A percentile compares a stretch with the other conserved stretches of the same genome.
Evolutionary conservation across 2,113 vertebrate genomes (phyloP).

Genomic region (Empidonax alnorum): DNA sequence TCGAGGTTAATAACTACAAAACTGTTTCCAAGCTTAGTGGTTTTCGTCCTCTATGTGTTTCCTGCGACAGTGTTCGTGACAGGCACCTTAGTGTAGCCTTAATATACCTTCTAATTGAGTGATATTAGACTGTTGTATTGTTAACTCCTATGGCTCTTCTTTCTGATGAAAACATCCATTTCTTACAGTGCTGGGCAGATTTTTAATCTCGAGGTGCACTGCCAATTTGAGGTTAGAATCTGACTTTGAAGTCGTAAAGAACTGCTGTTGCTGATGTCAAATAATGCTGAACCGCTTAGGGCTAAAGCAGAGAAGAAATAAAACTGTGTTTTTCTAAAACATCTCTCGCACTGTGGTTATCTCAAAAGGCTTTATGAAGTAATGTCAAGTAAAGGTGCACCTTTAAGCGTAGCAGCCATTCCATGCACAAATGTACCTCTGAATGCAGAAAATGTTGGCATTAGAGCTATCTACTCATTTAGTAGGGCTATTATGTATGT

Average conservation of each 20-base stretch:
- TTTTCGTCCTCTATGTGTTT: not conserved
- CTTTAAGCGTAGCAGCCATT: not conserved
- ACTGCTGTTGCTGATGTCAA: slow-evolving; percentile 29
- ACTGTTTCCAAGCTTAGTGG: not conserved
- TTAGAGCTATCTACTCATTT: not conserved
- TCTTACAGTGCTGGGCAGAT: not conserved
- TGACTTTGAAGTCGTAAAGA: slow-evolving; percentile 34
- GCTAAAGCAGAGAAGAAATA: slow-evolving; percentile 45
- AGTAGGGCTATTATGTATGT: not conserved
- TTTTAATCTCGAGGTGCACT: slow-evolving; percentile 25
- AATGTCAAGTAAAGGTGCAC: not conserved
- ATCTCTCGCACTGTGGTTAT: not conserved
- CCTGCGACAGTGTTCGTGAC: not conserved
- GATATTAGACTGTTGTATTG: not conserved
- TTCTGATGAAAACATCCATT: slow-evolving; percentile 4
- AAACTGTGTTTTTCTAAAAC: slow-evolving; percentile 28
- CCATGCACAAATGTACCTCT: not conserved
- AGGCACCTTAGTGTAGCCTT: not conserved
- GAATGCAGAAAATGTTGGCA: not conserved
- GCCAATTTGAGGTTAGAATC: slow-evolving; percentile 31
- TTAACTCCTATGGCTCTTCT: not conserved
- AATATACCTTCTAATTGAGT: not conserved
- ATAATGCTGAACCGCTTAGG: not conserved
- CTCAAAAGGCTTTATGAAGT: slow-evolving; percentile 21
- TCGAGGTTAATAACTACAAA: not conserved